Evolutionary conservation across 2,888 invertebrate species (phyloP).

Genomic region (Ctena decussata): DNA sequence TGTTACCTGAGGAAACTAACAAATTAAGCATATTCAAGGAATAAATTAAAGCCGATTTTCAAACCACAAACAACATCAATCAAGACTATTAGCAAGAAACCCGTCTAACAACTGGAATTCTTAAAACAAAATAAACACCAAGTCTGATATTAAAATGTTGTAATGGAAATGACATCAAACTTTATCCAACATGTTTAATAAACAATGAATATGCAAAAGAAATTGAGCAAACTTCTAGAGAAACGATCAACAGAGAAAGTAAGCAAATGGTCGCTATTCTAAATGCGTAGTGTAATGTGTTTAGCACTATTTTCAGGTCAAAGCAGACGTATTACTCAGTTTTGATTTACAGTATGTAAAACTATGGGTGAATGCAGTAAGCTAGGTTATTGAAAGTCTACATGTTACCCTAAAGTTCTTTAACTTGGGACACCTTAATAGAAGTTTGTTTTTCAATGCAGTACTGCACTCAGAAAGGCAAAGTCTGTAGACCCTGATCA

Average conservation of each 20-base stretch:
- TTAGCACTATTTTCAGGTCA: too few relatives aligned
- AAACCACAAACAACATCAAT: not conserved
- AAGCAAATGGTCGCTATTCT: not conserved
- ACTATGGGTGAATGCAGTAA: too few relatives aligned
- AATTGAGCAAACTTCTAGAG: conserved; percentile 8
- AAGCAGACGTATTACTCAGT: too few relatives aligned
- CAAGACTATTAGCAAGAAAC: conserved; percentile 18
- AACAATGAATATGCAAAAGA: not conserved
- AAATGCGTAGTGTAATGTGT: too few relatives aligned
- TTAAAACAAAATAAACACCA: conserved; percentile 13
- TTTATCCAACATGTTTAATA: not conserved
- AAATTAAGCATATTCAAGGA: not conserved
- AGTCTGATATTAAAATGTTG: conserved; percentile 5
- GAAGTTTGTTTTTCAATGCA: too few relatives aligned
- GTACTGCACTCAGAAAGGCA: too few relatives aligned
- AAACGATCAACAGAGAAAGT: not conserved
- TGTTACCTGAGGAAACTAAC: too few relatives aligned
- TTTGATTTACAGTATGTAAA: too few relatives aligned
- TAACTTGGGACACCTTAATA: too few relatives aligned
- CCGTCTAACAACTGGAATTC: conserved; percentile 59
- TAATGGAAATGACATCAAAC: conserved; percentile 14
- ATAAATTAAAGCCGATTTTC: not conserved
- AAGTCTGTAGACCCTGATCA: too few relatives aligned
- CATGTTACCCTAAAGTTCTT: too few relatives aligned
- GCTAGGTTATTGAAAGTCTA: too few relatives aligned